These are phyloP conservation scores for Marisa cornuarietis DNA, from an alignment of 1,140 invertebrate species.

Conservation along the genomic window DNA sequence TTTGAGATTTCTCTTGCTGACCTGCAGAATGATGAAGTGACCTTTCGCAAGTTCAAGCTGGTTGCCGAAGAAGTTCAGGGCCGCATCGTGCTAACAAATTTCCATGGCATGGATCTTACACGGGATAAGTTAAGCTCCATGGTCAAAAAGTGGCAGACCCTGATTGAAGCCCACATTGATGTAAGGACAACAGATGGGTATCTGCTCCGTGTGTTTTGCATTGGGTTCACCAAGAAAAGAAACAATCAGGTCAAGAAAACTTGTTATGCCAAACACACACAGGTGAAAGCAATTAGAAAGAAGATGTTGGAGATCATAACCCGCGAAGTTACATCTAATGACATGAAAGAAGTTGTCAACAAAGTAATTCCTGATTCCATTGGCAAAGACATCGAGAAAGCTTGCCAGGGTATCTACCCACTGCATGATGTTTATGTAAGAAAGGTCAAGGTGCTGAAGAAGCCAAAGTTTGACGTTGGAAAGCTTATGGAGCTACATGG, in stretches of 20 bases:
- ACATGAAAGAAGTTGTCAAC: slow-evolving; percentile 94
- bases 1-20: slow-evolving; percentile 98
- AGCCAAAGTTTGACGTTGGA: slow-evolving; percentile 92
- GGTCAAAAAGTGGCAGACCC: slow-evolving; percentile 99
- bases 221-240: slow-evolving; percentile 97
- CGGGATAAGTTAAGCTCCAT: slow-evolving; percentile 98
- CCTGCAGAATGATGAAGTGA: slow-evolving; percentile 94
- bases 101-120: slow-evolving; percentile 99
- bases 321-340: slow-evolving; percentile 85
- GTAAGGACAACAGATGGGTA: slow-evolving; percentile 99
- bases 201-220: slow-evolving; percentile 94
- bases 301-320: slow-evolving; percentile 96
- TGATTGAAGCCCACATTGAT: slow-evolving; percentile 96
- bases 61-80: slow-evolving; percentile 72
- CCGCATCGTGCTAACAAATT: slow-evolving; percentile 95
- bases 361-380: slow-evolving; percentile 99
- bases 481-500: slow-evolving; percentile 97
- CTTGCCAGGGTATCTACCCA: slow-evolving; percentile 95
- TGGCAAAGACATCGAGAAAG: slow-evolving; percentile 98
- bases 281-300: slow-evolving; percentile 90
- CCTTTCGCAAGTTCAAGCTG: slow-evolving; percentile 96
- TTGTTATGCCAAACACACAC: slow-evolving; percentile 96
- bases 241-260: slow-evolving; percentile 94
- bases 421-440: slow-evolving; percentile 98
- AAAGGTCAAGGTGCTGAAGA: slow-evolving; percentile 99